Evolutionary conservation across 2,113 vertebrate genomes (phyloP).

Genomic region (Phalacrocorax pelagicus): DNA sequence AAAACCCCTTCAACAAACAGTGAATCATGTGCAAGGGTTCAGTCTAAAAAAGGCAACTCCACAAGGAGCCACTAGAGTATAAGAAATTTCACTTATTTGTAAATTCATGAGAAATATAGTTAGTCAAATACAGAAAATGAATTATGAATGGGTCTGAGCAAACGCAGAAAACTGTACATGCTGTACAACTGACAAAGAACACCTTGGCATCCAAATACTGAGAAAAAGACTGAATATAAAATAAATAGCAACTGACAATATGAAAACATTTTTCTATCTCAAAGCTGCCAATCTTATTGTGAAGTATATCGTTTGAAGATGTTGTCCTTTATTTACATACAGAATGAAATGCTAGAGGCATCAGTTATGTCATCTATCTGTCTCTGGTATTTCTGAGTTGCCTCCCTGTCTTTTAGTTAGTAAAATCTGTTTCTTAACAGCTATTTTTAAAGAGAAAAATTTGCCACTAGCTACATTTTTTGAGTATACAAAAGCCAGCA

Average conservation of each 20-base stretch:
- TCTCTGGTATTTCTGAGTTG: background rate
- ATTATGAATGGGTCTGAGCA: background rate
- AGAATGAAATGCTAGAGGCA: background rate
- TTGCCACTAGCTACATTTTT: background rate
- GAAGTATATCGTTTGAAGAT: background rate
- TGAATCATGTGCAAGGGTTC: background rate
- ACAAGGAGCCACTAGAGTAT: slow-evolving; percentile 75
- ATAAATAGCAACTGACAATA: background rate
- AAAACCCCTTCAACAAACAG: background rate
- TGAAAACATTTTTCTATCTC: background rate
- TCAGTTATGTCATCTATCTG: background rate
- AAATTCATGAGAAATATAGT: slow-evolving; percentile 28
- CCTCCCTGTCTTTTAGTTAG: background rate
- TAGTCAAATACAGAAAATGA: slow-evolving; percentile 8
- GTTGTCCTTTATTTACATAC: background rate
- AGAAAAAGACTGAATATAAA: background rate
- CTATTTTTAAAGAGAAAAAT: background rate
- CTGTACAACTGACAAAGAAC: background rate
- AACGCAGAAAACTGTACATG: background rate
- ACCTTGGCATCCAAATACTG: background rate
- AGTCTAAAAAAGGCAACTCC: slow-evolving; percentile 59
- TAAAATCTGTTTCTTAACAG: background rate
- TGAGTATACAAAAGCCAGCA: background rate
- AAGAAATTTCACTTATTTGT: slow-evolving; percentile 64
- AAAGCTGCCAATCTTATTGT: background rate